Percentiles rank a stretch among this genome's conserved stretches.
Evolutionary conservation across 2,113 vertebrate genomes (phyloP).

Genomic region (Nycticebus coucang): DNA sequence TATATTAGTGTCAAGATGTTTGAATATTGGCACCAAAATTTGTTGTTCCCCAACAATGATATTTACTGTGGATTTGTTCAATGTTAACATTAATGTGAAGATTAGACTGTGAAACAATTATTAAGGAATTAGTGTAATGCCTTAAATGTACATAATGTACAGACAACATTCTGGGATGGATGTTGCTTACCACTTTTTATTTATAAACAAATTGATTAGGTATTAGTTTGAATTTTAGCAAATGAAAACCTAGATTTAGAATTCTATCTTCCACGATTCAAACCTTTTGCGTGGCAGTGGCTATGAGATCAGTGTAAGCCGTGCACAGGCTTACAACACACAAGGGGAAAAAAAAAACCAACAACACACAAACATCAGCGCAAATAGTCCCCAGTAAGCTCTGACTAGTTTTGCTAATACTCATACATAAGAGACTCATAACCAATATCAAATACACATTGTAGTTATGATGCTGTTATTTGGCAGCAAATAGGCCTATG

Average conservation of each 20-base stretch:
- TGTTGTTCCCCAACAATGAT: background rate
- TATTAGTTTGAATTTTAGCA: background rate
- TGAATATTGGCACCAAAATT: background rate
- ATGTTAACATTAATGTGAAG: background rate
- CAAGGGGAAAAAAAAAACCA: accelerated
- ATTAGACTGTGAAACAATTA: background rate
- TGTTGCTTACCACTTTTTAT: background rate
- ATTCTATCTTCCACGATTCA: too few relatives aligned
- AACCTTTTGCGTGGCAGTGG: background rate
- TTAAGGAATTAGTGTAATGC: background rate
- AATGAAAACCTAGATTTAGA: background rate
- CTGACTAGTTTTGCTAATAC: background rate
- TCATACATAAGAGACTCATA: background rate
- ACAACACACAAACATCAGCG: background rate
- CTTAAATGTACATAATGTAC: background rate
- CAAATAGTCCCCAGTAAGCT: background rate
- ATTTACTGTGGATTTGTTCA: background rate
- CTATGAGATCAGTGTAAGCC: too few relatives aligned
- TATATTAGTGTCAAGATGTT: background rate
- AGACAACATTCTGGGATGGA: background rate
- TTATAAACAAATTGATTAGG: background rate
- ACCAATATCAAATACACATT: background rate
- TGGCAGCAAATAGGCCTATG: background rate
- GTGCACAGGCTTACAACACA: background rate
- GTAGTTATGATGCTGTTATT: background rate